Percentiles rank a stretch among this genome's conserved stretches.
These are phyloP conservation scores for Moxostoma hubbsi DNA, from an alignment of 2,797 vertebrate genomes.

Conservation along the genomic window DNA sequence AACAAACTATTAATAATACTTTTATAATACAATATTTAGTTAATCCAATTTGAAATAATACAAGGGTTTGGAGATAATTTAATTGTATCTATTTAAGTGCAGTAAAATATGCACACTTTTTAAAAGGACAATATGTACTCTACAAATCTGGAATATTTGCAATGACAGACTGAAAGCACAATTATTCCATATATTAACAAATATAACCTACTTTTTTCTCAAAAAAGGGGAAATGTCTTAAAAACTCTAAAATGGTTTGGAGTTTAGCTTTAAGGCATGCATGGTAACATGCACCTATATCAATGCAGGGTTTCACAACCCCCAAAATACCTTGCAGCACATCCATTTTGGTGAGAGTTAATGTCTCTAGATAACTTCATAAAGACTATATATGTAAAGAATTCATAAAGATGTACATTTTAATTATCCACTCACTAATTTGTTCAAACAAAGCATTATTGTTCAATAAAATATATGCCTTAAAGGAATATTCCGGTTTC, in stretches of 20 bases:
- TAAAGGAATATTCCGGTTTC: too few species aligned
- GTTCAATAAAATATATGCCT: neutral
- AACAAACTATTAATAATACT: too few species aligned
- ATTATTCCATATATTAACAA: neutral
- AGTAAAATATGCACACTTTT: neutral
- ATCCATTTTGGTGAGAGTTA: neutral
- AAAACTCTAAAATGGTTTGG: neutral
- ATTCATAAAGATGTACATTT: neutral
- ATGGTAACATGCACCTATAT: conserved; percentile 34
- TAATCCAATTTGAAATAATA: neutral
- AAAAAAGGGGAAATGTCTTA: conserved; percentile 11
- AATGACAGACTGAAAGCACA: neutral
- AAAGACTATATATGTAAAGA: neutral
- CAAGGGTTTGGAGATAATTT: neutral
- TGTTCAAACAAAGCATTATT: too few species aligned
- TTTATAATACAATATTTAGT: neutral
- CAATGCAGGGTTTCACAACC: conserved; percentile 31
- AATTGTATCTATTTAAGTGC: too few species aligned
- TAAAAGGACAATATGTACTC: too few species aligned
- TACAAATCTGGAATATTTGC: too few species aligned
- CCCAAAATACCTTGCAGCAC: conserved; percentile 38
- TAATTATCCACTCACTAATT: neutral
- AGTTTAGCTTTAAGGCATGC: conserved; percentile 11
- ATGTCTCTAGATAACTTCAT: neutral
- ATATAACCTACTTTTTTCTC: conserved; percentile 31